Conservation (phyloP, 23 tunicate genomes). For the Halocynthia aurantium region DNA sequence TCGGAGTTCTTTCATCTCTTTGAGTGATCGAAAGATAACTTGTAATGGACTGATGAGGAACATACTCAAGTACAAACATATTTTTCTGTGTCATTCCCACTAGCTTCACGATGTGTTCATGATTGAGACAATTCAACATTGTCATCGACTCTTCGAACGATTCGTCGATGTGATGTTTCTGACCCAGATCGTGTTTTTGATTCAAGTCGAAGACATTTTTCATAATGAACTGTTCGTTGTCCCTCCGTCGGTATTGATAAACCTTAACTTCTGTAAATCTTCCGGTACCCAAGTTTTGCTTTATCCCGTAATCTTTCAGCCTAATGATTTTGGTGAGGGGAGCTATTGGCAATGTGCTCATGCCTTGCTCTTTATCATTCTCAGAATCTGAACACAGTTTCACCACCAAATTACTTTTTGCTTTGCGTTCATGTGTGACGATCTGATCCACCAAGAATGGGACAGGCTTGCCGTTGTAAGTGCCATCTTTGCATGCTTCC, state of each 20-base stretch:
- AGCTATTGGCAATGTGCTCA: background rate
- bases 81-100: slow-evolving; percentile 44
- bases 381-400: slow-evolving; percentile 31
- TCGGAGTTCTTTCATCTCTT: background rate
- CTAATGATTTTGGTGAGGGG: background rate
- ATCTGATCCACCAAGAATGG: slow-evolving; percentile 45
- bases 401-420: slow-evolving; percentile 32
- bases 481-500: slow-evolving; percentile 32
- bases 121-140: slow-evolving; percentile 36
- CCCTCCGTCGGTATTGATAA: slow-evolving; percentile 12
- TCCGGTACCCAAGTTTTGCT: slow-evolving; percentile 49
- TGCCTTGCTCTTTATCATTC: background rate
- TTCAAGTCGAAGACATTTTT: background rate
- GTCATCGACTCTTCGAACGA: slow-evolving; percentile 56
- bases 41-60: slow-evolving; percentile 55
- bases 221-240: background rate
- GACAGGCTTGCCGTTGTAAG: slow-evolving; percentile 24
- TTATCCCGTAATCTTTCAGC: background rate
- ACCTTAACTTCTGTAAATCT: slow-evolving; percentile 55
- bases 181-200: slow-evolving; percentile 28
- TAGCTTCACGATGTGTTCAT: slow-evolving; percentile 49
- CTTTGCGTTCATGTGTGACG: slow-evolving; percentile 36
- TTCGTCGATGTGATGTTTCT: slow-evolving; percentile 40
- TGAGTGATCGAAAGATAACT: slow-evolving; percentile 6
- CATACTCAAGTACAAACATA: slow-evolving; percentile 50